Evolutionary conservation across 1,140 invertebrate genomes (phyloP), one percentile per base, ranked within the genome.

Genomic region (Zaprionus tsacasi): DNA sequence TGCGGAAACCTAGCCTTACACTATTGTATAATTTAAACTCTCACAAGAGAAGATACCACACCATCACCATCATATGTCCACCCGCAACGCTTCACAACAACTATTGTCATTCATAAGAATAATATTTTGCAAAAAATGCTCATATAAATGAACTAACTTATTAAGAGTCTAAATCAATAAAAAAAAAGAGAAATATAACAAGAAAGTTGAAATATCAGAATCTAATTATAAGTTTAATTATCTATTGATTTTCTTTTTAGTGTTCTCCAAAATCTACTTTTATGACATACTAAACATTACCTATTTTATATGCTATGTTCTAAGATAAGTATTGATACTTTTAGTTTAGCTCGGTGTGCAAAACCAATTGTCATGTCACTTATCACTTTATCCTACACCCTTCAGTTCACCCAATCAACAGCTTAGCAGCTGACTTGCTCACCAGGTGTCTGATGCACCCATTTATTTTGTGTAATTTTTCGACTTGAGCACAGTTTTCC

Each of bases 321-420:
- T 88, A 87, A 87, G 80, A 77, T 87, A 88, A 87, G 82, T 87
- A 87, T 87, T 87, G 79, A 73, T 87, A 87, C 76, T 77, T 88
- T 88, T 87, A 87, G 83, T 87, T 88, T 54, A 57, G 77, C 72
- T 86, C 76, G 82, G 40, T 80, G 83, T 88, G 79, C 82, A 82
- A 87, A 72, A 77, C 82, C 82, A 77, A 80, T 57, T 25, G 45
- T n/a, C 30, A n/a, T 13, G 55, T 40, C 45, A 50, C 12, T 25
- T 15, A 55, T 40, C 36, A 15, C 52, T 15, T 48, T 43, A 13
- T 21, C 13, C 40, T 43, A 5, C 21, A 55, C 35, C 45, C 43
- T 40, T 27, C 7, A 43, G 30, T 21, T 54, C 68, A 8, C 11
- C 40, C 27, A 43, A 15, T 21, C 27, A 25, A 11, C 27, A 45